Base-by-base conservation (phyloP, 2,888 invertebrate genomes). In the Erebia palarica region DNA sequence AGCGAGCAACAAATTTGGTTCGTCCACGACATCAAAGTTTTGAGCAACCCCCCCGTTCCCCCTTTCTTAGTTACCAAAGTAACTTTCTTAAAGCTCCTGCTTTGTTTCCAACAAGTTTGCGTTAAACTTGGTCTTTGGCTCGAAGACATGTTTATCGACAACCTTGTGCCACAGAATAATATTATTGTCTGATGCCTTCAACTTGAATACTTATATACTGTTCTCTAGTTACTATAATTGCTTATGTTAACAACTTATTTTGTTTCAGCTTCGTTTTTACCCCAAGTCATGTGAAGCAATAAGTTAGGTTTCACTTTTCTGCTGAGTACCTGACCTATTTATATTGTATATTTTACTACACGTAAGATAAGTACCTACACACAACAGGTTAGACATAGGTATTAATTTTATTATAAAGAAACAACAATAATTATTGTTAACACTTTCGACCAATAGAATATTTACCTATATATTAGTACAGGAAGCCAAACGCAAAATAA, bases 21-120 rank as follows among this genome's bases (percentile, higher is more conserved):
- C 85, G 87, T 86, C 86, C 86, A 82, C 85, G 85, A 86, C 87
- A 90, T 86, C 83, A 82, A 91, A 92, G 89, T 91, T 91, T 85
- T 84, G 84, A 87, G 86, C 86, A 87, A 85, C 85, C 86, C 82
- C 86, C 88, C 79, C 71, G 73, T 73, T 70, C 80, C 71, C 76
- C 75, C 72, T 80, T 84, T 83, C 80, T 82, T 79, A 82, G 85
- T 83, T 83, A 81, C 80, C 75, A 78, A 81, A 86, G 83, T 86
- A 86, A 91, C 87, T 91, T 91, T 86, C 82, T 79, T 79, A 73
- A 83, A 90, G 86, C 89, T 90, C 78, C 81, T 84, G 84, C 91
- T 89, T 92, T 91, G 91, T 91, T 90, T 87, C 85, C 80, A 72
- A 72, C 77, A 83, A 90, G 86, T 90, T 90, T 84, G 81, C 77